A percentile compares a stretch with the other conserved stretches of the same genome.
These are phyloP conservation scores for Ooceraea biroi DNA, from an alignment of 1,140 invertebrate genomes.

Conservation along the genomic window DNA sequence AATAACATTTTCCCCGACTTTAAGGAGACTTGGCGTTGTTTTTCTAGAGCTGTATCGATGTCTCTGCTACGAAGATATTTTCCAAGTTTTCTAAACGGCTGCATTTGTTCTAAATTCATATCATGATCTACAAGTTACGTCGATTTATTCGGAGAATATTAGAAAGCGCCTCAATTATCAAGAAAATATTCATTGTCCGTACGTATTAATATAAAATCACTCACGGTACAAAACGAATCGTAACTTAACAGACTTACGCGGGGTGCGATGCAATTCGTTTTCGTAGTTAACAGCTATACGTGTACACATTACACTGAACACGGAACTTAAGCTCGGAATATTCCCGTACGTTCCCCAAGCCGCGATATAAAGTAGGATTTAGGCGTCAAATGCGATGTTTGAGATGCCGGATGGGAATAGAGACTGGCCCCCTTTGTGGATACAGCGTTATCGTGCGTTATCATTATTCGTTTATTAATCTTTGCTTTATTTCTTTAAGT, in stretches of 20 bases:
- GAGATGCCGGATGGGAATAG: too few species aligned
- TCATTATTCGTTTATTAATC: not conserved
- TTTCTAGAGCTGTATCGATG: conserved; percentile 1
- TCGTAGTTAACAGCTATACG: too few species aligned
- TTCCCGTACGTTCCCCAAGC: too few species aligned
- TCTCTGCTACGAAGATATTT: not conserved
- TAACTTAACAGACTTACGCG: too few species aligned
- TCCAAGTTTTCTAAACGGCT: not conserved
- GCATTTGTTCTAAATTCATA: not conserved
- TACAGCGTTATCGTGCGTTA: too few species aligned
- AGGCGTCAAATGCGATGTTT: too few species aligned
- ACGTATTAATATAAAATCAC: not conserved
- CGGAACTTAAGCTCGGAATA: too few species aligned
- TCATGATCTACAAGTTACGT: not conserved
- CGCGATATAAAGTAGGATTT: too few species aligned
- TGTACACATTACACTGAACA: too few species aligned
- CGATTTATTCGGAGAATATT: conserved; percentile 1
- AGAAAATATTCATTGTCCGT: not conserved
- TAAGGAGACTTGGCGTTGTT: not conserved
- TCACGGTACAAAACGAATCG: not conserved
- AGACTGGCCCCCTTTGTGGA: too few species aligned
- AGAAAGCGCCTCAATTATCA: conserved; percentile 1
- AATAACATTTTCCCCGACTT: not conserved
- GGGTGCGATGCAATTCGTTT: too few species aligned
- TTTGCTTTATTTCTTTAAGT: conserved; percentile 1